Base-by-base conservation (phyloP, 1,140 invertebrate species). In the Danaus plexippus region DNA sequence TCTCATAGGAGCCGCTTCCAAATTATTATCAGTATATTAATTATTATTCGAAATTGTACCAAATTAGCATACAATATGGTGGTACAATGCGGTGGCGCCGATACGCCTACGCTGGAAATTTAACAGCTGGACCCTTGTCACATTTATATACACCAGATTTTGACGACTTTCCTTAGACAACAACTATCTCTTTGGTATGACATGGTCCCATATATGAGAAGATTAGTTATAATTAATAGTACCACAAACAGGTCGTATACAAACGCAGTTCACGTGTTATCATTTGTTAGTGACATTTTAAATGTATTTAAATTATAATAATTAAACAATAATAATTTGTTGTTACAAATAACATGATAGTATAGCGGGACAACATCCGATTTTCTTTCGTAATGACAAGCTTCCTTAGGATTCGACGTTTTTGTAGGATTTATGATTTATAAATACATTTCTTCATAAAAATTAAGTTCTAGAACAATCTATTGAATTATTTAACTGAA, bases 1-100 rank as follows among this genome's bases (percentile, higher is more conserved):
- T 61, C 60, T 67, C 62, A 68, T 73, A 73, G 64, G 54, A 74
- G 67, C 73, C 61, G 67, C 69, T 70, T 72, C 65, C 63, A 74
- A 77, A 74, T 76, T 69, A 69, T 78, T 73, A 75, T 75, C 66
- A 69, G 62, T 69, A 32, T 32, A 65, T 75, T 72, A 77, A 73
- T 76, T 75, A 75, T 71, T 75, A 74, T 81, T 78, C 67, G 52
- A 76, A 73, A 80, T 71, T 60, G 62, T 79, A 55, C 66, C 63
- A 67, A 67, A 84, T 83, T 80, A 71, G 71, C 80, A 83, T 83
- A 83, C 80, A 83, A 83, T 83, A 78, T 75, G 69, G 71, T 59
- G 55, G 62, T 68, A 60, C 57, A 61, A 59, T 68, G 66, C 63
- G 50, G 67, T 80, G 80, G 77, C 77, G 80, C 77, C 79, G 64